A percentile compares a stretch with the other conserved stretches of the same genome.
These are phyloP conservation scores for Boloria selene DNA, from an alignment of 2,888 invertebrate species.

Conservation along the genomic window DNA sequence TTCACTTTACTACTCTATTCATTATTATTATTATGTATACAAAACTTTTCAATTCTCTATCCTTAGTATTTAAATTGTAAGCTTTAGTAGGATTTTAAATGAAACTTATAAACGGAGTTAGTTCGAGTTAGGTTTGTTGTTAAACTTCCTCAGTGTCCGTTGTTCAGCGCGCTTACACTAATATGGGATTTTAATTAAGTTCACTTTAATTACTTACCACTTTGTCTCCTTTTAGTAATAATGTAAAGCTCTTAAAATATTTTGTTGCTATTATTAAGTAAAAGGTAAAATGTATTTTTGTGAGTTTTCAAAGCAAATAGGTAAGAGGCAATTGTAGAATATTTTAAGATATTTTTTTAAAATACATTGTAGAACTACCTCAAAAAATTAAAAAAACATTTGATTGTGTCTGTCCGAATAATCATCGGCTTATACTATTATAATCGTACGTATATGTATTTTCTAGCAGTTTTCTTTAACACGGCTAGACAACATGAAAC, in stretches of 20 bases:
- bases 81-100: slow-evolving; percentile 68
- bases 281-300: no score
- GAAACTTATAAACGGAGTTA: slow-evolving; percentile 57
- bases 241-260: slow-evolving; percentile 3
- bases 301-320: no score
- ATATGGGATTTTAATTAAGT: slow-evolving; percentile 63
- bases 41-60: slow-evolving; percentile 1
- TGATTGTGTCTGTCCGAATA: no score
- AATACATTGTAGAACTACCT: no score
- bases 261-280: neutral
- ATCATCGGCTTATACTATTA: no score
- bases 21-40: neutral
- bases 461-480: no score
- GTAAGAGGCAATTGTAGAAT: no score
- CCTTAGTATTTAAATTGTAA: slow-evolving; percentile 22
- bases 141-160: slow-evolving; percentile 54
- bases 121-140: slow-evolving; percentile 64
- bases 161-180: slow-evolving; percentile 51
- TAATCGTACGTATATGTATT: no score
- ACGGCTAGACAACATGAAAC: no score
- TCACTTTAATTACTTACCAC: slow-evolving; percentile 57
- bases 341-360: no score
- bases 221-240: slow-evolving; percentile 20
- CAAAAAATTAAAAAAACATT: no score
- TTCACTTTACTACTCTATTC: neutral